Evolutionary conservation across 2,797 vertebrate species (phyloP), one percentile per base, ranked within the genome.

Genomic region (Centropyge bicolor): DNA sequence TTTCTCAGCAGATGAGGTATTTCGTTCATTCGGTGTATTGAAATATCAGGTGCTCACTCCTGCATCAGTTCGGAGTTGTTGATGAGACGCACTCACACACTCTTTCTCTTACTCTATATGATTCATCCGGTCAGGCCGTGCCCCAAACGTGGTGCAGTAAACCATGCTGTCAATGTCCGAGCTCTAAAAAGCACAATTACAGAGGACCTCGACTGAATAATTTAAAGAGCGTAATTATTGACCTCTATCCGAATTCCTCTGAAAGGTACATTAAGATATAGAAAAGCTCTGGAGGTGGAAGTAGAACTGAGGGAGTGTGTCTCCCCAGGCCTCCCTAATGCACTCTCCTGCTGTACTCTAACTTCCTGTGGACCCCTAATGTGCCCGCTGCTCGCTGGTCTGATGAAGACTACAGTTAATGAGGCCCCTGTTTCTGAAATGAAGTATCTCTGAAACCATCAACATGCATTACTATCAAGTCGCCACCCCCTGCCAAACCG

Each of bases 201-300:
- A 92, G 87, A 93, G 91, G 93, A 93, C 92, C 88, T 91, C 83
- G 91, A 92, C 95, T 95, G 93, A 96, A 96, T 96, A 95, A 96
- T 96, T 94, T 96, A 96, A 94, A 95, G 94, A 94, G 92, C 91
- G 94, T 95, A 95, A 95, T 95, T 95, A 96, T 95, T 96, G 94
- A 96, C 95, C 94, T 93, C 92, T 94, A 92, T 95, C 93, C 90
- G 88, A 95, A 96, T 96, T 96, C 94, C 91, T 95, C 90, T 93
- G 94, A 95, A 96, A 96, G 94, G 94, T 94, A 89, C 95, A 96
- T 96, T 96, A 96, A 94, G 94, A 95, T 95, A 94, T 94, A 95
- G 93, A 93, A 93, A 93, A 82, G 86, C 87, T 69, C 80, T 85
- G 85, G 89, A 91, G 80, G 91, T 92, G 93, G 92, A 92, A 92